These are phyloP conservation scores for Metacarcinus magister DNA, from an alignment of 2,888 invertebrate genomes.

Conservation along the genomic window DNA sequence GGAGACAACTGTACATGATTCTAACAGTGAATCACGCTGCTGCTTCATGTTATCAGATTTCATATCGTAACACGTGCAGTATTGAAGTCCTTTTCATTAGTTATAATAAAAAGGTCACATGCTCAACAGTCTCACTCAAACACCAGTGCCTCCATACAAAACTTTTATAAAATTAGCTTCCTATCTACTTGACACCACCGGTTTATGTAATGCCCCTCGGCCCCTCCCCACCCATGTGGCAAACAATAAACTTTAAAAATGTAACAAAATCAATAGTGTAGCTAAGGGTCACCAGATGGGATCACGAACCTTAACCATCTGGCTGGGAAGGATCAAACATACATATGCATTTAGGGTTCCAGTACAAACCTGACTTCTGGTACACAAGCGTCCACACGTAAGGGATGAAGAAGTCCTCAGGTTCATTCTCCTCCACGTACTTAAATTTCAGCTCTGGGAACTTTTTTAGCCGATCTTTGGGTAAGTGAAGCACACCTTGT, in stretches of 20 bases:
- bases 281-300: not conserved
- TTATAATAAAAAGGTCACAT: not conserved
- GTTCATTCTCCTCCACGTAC: constrained; percentile 99
- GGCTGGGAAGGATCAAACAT: constrained; percentile 83
- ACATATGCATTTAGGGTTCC: constrained; percentile 85
- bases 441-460: constrained; percentile 99
- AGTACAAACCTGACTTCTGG: constrained; percentile 87
- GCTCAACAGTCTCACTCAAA: not conserved
- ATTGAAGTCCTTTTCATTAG: not conserved
- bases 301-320: constrained; percentile 59
- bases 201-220: not conserved
- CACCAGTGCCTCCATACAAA: constrained; percentile 20
- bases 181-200: constrained; percentile 30
- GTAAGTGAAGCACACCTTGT: constrained; percentile 82
- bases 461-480: constrained; percentile 89
- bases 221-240: not conserved
- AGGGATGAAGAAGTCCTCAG: constrained; percentile 99
- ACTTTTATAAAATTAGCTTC: constrained; percentile 21
- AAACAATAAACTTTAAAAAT: constrained; percentile 55
- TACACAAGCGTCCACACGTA: constrained; percentile 98
- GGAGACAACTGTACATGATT: not conserved
- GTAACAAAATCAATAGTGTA: constrained; percentile 40
- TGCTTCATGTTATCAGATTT: not conserved
- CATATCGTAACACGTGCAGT: not conserved
- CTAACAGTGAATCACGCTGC: constrained; percentile 32